These are phyloP conservation scores for Stenichneumon culpator DNA, from an alignment of 2,888 invertebrate species.

Conservation along the genomic window DNA sequence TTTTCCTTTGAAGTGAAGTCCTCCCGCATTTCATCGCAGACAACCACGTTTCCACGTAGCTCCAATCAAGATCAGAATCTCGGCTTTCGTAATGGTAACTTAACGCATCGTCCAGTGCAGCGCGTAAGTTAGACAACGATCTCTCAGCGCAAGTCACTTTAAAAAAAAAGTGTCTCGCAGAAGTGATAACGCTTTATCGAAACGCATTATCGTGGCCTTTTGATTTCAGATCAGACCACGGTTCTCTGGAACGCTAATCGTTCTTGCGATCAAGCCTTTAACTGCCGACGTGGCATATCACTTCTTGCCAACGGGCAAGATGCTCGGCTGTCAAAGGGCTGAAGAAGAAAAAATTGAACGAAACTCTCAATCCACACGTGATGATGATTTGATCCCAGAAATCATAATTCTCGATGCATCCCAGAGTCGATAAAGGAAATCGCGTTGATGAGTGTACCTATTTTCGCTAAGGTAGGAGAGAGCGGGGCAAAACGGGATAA, in stretches of 20 bases:
- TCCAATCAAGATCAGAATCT: background rate
- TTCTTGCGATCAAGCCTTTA: background rate
- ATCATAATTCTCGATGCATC: constrained; percentile 23
- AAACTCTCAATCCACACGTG: background rate
- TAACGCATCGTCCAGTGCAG: constrained; percentile 37
- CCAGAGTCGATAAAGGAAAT: constrained; percentile 15
- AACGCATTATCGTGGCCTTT: constrained; percentile 28
- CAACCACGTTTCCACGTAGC: background rate
- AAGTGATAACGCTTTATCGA: constrained; percentile 39
- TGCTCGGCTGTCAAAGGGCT: background rate
- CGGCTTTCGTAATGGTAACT: constrained; percentile 44
- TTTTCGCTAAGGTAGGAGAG: constrained; percentile 33
- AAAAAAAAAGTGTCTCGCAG: background rate
- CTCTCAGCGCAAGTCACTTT: background rate
- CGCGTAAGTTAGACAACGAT: constrained; percentile 27
- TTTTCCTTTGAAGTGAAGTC: background rate
- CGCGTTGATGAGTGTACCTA: background rate
- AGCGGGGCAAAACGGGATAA: no score
- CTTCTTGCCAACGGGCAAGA: background rate
- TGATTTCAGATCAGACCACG: constrained; percentile 17
- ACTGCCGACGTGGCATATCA: background rate
- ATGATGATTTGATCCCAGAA: constrained; percentile 26
- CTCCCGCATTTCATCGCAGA: background rate
- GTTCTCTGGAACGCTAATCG: background rate
- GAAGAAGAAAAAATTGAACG: background rate